These are phyloP conservation scores for Andrena trimmerana DNA, from an alignment of 2,888 invertebrate species.

Conservation along the genomic window DNA sequence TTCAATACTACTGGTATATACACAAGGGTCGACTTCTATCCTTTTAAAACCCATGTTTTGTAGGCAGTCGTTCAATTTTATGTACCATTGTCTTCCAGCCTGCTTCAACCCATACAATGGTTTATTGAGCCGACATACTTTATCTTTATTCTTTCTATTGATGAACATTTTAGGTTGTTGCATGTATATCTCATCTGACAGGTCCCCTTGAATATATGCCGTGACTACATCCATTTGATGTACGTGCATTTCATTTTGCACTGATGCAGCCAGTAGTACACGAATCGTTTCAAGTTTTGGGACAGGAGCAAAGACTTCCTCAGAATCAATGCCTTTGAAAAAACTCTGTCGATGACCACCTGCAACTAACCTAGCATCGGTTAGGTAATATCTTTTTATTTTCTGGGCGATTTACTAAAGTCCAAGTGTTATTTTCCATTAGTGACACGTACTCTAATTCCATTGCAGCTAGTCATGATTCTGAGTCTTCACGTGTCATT, in stretches of 20 bases:
- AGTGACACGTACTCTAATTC: neutral
- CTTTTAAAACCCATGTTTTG: neutral
- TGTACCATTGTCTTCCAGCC: conserved; percentile 31
- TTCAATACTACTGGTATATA: neutral
- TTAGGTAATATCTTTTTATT: conserved; percentile 55
- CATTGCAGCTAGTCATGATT: conserved; percentile 25
- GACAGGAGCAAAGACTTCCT: neutral
- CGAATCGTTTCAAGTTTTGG: neutral
- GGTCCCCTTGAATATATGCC: neutral
- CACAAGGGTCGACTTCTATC: conserved; percentile 18
- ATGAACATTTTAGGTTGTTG: conserved; percentile 3
- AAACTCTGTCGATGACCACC: neutral
- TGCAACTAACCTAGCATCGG: conserved; percentile 65
- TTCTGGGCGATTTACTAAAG: conserved; percentile 48
- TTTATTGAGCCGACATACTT: conserved; percentile 14
- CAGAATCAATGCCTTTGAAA: neutral
- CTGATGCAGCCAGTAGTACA: neutral
- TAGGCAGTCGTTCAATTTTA: conserved; percentile 23
- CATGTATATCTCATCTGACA: neutral
- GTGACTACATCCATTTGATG: neutral
- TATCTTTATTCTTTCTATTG: neutral
- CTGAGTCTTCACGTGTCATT: conserved; percentile 20
- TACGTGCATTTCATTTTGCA: conserved; percentile 6
- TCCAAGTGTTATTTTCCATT: conserved; percentile 41
- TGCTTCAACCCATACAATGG: conserved; percentile 33